Conservation (phyloP, 1,140 invertebrate genomes). For the Telenomus remus region DNA sequence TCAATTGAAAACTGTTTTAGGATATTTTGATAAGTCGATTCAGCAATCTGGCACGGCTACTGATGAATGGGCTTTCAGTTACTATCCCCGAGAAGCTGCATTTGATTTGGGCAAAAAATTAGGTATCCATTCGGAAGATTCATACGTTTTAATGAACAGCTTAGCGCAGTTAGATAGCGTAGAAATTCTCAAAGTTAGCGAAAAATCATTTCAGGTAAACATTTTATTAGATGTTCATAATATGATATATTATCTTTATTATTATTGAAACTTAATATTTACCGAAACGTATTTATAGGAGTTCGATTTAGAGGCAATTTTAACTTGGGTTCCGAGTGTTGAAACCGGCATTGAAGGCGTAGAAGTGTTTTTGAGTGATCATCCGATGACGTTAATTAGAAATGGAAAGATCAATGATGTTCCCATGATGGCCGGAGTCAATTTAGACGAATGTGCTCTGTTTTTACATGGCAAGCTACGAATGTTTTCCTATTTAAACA, state of each 20-base stretch:
- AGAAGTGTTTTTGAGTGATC: conserved; percentile 79
- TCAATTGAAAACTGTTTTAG: conserved; percentile 46
- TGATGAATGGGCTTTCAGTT: conserved; percentile 83
- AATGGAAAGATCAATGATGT: conserved; percentile 76
- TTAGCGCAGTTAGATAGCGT: conserved; percentile 76
- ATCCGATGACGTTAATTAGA: conserved; percentile 75
- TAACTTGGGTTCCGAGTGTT: conserved; percentile 76
- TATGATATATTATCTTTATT: too few species aligned
- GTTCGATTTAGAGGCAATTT: conserved; percentile 2
- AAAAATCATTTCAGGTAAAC: conserved; percentile 58
- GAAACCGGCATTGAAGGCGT: conserved; percentile 74
- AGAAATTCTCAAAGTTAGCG: conserved; percentile 76
- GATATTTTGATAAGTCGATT: conserved; percentile 81
- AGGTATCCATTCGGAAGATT: conserved; percentile 76
- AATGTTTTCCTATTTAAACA: neutral
- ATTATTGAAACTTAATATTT: too few species aligned
- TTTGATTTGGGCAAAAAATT: conserved; percentile 78
- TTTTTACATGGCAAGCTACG: conserved; percentile 29
- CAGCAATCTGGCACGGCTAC: conserved; percentile 85
- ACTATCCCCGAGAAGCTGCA: conserved; percentile 77
- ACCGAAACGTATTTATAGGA: conserved; percentile 9
- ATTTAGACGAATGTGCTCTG: conserved; percentile 77
- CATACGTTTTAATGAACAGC: conserved; percentile 77
- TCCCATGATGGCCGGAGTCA: conserved; percentile 81
- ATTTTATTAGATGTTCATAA: neutral